Percentiles rank a stretch among this genome's conserved stretches.
These are phyloP conservation scores for Elgonia sp. DNA, from an alignment of 2,888 invertebrate genomes.

Conservation along the genomic window DNA sequence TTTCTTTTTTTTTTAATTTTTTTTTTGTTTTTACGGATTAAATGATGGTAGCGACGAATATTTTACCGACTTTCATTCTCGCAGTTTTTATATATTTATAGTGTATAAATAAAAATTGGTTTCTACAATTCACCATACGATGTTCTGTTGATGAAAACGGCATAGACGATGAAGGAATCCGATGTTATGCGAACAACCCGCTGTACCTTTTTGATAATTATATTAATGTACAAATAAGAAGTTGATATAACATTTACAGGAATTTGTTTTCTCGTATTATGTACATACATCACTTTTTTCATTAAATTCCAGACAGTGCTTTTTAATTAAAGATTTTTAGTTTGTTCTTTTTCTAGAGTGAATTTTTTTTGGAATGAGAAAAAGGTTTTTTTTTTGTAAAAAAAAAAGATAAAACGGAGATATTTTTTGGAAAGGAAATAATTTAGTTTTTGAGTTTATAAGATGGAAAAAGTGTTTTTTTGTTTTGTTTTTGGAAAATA, in stretches of 20 bases:
- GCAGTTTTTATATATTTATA: constrained; percentile 70
- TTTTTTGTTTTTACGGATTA: too few species aligned
- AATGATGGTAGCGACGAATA: constrained; percentile 53
- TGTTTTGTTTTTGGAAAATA: too few species aligned
- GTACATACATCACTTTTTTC: constrained; percentile 58
- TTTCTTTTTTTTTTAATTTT: too few species aligned
- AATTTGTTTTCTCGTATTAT: constrained; percentile 61
- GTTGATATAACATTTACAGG: constrained; percentile 71
- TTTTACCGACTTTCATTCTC: constrained; percentile 63
- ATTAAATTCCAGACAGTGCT: constrained; percentile 52
- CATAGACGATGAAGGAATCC: constrained; percentile 61
- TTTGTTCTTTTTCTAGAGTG: constrained; percentile 20
- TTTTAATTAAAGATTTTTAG: constrained; percentile 27
- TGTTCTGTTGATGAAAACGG: constrained; percentile 66
- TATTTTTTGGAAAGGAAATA: constrained; percentile 1
- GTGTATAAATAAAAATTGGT: constrained; percentile 71
- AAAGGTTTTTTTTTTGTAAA: too few species aligned
- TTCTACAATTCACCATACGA: constrained; percentile 63
- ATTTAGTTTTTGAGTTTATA: not conserved
- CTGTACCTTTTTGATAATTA: constrained; percentile 73
- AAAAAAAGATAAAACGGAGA: not conserved
- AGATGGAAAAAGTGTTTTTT: not conserved
- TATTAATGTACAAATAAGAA: constrained; percentile 73
- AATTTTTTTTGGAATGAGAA: not conserved
- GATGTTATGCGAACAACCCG: constrained; percentile 70